These are phyloP conservation scores for Gnathonemus longibarbis DNA, from an alignment of 2,113 vertebrate species.

Conservation along the genomic window DNA sequence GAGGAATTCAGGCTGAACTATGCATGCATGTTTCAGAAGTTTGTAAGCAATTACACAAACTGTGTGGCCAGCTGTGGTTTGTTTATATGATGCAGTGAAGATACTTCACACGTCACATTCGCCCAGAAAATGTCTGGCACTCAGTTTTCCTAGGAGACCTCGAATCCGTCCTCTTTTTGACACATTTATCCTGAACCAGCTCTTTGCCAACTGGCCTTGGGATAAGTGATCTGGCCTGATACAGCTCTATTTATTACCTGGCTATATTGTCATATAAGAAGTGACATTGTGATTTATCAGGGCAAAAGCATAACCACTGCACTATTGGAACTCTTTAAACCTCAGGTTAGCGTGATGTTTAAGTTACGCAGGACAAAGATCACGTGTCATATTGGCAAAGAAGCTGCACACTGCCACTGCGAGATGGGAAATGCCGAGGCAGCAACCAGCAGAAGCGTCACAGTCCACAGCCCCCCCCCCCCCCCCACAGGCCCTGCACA, in stretches of 20 bases:
- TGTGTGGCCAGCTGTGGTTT: not conserved
- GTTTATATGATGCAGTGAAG: not conserved
- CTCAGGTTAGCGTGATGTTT: not conserved
- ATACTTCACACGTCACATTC: not conserved
- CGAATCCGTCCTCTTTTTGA: not conserved
- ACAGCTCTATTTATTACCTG: not conserved
- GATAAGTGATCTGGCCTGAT: not conserved
- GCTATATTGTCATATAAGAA: not conserved
- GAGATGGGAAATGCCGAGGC: not conserved
- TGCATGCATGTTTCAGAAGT: not conserved
- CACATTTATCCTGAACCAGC: not conserved
- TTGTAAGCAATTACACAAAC: not conserved
- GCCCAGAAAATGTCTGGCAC: not conserved
- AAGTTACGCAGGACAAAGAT: not conserved
- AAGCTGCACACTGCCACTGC: not conserved
- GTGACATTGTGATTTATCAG: not conserved
- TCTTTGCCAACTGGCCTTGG: not conserved
- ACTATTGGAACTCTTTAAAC: not conserved
- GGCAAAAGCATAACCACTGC: not conserved
- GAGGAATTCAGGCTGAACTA: not conserved
- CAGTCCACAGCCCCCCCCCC: not conserved
- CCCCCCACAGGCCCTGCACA: not conserved
- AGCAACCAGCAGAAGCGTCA: not conserved
- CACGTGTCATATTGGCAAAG: not conserved
- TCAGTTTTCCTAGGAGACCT: not conserved